These are phyloP conservation scores for Corynorhinus townsendii DNA, from an alignment of 2,113 vertebrate genomes.

Conservation along the genomic window DNA sequence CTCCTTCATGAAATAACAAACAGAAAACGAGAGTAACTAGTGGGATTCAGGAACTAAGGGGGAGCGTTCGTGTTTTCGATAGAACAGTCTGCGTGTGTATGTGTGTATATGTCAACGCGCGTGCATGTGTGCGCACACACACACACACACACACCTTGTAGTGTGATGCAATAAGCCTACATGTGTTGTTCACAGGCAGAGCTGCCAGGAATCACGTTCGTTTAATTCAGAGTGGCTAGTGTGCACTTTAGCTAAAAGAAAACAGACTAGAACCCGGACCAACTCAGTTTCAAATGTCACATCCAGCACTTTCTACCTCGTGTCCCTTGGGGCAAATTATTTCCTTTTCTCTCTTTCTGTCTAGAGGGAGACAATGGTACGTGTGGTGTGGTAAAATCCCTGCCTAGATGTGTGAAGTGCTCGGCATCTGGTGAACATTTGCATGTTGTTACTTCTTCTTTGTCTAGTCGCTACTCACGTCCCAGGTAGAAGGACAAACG, in stretches of 20 bases:
- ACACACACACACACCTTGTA: background rate
- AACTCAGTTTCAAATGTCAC: slow-evolving; percentile 24
- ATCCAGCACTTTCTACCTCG: slow-evolving; percentile 21
- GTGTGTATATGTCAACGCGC: background rate
- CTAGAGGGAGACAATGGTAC: background rate
- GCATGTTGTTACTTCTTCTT: background rate
- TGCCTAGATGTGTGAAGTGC: background rate
- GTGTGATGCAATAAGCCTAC: background rate
- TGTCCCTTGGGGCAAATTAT: slow-evolving; percentile 1
- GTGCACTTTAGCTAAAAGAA: slow-evolving; percentile 25
- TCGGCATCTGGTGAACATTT: background rate
- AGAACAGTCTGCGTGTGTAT: background rate
- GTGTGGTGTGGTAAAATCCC: background rate
- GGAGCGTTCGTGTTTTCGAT: background rate
- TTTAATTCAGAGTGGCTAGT: background rate
- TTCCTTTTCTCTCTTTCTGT: background rate
- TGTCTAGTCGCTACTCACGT: background rate
- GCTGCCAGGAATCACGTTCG: background rate
- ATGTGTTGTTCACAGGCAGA: background rate
- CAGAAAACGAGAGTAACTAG: background rate
- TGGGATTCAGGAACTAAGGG: background rate
- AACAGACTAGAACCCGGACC: background rate
- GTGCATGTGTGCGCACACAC: too few relatives aligned
- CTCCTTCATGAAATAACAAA: background rate
- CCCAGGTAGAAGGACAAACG: background rate